Evolutionary conservation across 2,888 invertebrate genomes (phyloP).

Genomic region (Rhingia campestris): DNA sequence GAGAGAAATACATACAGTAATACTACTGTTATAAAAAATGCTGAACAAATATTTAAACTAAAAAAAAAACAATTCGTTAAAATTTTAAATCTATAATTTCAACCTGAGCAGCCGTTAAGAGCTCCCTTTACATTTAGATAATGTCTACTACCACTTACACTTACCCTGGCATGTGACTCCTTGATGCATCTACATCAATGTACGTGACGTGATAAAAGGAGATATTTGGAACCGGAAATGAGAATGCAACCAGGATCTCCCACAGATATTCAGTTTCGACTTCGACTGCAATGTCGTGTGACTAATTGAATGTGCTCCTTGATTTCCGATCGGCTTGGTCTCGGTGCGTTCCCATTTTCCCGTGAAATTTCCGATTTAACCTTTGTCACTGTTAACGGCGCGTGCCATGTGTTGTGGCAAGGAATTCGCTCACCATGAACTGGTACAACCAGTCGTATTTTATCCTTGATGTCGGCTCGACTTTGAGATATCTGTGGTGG

Average conservation of each 20-base stretch:
- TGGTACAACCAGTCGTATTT: background rate
- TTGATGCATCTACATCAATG: background rate
- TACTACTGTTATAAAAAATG: too few species aligned
- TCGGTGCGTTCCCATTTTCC: background rate
- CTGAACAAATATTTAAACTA: too few species aligned
- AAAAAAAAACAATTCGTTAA: too few species aligned
- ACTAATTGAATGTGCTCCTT: background rate
- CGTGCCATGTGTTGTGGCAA: background rate
- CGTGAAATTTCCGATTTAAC: background rate
- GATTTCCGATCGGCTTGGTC: background rate
- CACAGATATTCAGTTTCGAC: background rate
- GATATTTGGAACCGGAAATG: background rate
- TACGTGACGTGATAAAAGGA: background rate
- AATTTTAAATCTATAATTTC: too few species aligned
- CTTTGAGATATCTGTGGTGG: background rate
- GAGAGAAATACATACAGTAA: too few species aligned
- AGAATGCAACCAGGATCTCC: background rate
- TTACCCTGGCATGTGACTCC: too few species aligned
- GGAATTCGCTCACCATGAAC: background rate
- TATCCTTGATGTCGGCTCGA: background rate
- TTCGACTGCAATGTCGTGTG: background rate
- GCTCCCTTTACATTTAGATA: too few species aligned
- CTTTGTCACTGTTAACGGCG: background rate
- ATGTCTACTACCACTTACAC: too few species aligned
- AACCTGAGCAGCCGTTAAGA: too few species aligned